Base-by-base conservation (phyloP, 1,140 invertebrate species). In the Caenorhabditis remanei region DNA sequence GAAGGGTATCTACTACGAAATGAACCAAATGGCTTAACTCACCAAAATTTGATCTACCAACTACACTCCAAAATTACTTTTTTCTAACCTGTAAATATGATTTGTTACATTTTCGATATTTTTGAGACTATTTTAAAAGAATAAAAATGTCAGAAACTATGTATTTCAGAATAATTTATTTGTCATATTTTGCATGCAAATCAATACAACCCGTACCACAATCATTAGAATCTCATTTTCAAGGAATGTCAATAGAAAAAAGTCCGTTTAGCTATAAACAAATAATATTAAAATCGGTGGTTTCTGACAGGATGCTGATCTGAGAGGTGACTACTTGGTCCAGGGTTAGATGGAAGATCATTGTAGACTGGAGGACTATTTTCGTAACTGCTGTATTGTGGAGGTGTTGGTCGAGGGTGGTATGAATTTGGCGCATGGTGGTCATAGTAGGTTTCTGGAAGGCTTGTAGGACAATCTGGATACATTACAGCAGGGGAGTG, bases 1-100 rank as follows among this genome's bases (percentile, higher is more conserved):
- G 50, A 85, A 92, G 41, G 93, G 92, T 48, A 88, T 93, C 14
- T 93, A 93, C 87, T 90, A 91, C 87, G 89, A 93, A 83, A 93
- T 93, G 82, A 75, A 79, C 13, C 86, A 82, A 21, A 53, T 71
- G 48, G 79, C 75, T 19, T 87, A 32, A 87, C 16, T 48, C 63
- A 7, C 9, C 7, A 32, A 40, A 46, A 71, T 32, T 32, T 32
- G 32, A 32, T 32, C 32, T 32, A 32, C 32, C 32, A 71, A 71
- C 65, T 71, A 71, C 65, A 71, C 65, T 71, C 65, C 46, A 4
- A 46, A 71, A 13, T 6, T 32, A 32, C 0, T 32, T 32, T 32
- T 32, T 32, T 32, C 32, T 75, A 19, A 79, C 13, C 53, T 79
- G 71, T 79, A 79, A 14, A 79, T 79, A 79, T 0, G 21, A 8